Evolutionary conservation across 1,140 invertebrate species (phyloP).

Genomic region (Monomorium pharaonis): DNA sequence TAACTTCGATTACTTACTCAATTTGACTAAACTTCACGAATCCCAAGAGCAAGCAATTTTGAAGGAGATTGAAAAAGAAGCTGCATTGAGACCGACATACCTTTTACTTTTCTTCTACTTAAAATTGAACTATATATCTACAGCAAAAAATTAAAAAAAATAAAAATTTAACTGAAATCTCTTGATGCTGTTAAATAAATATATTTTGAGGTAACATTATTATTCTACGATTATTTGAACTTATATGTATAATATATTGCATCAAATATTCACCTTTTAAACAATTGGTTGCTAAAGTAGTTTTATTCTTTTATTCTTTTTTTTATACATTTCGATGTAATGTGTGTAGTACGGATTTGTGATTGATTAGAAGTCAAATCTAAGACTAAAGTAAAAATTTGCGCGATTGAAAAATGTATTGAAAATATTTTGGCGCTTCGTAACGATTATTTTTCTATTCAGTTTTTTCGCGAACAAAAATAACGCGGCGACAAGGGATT

Average conservation of each 20-base stretch:
- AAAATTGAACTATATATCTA: slow-evolving; percentile 13
- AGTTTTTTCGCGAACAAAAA: not conserved
- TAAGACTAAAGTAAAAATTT: not conserved
- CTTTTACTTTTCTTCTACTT: slow-evolving; percentile 16
- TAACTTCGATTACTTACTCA: slow-evolving; percentile 54
- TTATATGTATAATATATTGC: not conserved
- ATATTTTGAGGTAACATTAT: not conserved
- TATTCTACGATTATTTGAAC: not conserved
- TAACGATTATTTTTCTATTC: not conserved
- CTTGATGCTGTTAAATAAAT: not conserved
- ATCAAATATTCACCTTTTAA: slow-evolving; percentile 5
- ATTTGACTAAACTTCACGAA: slow-evolving; percentile 57
- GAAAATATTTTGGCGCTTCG: not conserved
- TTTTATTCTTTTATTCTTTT: not conserved
- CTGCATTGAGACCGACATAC: not conserved
- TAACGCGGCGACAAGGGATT: slow-evolving; percentile 26
- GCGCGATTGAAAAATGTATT: not conserved
- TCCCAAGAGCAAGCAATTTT: slow-evolving; percentile 61
- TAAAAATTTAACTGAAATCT: not conserved
- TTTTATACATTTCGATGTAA: not conserved
- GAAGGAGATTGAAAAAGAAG: slow-evolving; percentile 54
- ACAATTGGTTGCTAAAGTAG: not conserved
- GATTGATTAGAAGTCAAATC: not conserved
- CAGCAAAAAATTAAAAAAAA: not conserved
- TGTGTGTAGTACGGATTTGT: not conserved